phyloP scores from a whole-genome alignment of 1,140 invertebrate genomes.

The Sipha flava region DNA sequence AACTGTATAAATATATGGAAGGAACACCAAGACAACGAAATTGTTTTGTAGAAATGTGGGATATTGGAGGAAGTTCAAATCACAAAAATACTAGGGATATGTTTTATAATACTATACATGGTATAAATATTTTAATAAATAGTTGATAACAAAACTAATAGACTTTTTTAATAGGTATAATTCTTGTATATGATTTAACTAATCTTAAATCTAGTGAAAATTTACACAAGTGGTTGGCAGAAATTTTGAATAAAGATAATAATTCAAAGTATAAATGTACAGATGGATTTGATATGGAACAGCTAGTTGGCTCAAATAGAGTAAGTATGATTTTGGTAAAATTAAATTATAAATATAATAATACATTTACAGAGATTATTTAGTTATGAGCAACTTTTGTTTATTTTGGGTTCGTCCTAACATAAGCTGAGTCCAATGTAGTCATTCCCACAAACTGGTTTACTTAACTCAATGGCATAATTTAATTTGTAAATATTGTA shows the following conservation, averaged over 20 bases:
- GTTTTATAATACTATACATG: conserved; percentile 88
- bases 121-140: conserved; percentile 45
- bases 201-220: conserved; percentile 93
- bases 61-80: conserved; percentile 85
- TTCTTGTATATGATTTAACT: conserved; percentile 90
- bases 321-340: conserved; percentile 41
- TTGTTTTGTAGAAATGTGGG: conserved; percentile 93
- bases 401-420: too few species aligned
- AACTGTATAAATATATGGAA: conserved; percentile 91
- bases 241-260: conserved; percentile 74
- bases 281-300: conserved; percentile 81
- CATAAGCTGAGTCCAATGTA: too few species aligned
- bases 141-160: neutral
- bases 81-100: conserved; percentile 85
- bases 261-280: conserved; percentile 43
- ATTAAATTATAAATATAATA: neutral
- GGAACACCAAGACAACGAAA: conserved; percentile 82
- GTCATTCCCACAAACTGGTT: too few species aligned
- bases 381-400: too few species aligned
- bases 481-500: too few species aligned
- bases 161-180: conserved; percentile 59
- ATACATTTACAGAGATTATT: too few species aligned
- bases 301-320: conserved; percentile 73
- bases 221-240: conserved; percentile 83
- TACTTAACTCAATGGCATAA: too few species aligned